phyloP scores from a whole-genome alignment of 2,797 vertebrate species.

The Ibycter americanus region DNA sequence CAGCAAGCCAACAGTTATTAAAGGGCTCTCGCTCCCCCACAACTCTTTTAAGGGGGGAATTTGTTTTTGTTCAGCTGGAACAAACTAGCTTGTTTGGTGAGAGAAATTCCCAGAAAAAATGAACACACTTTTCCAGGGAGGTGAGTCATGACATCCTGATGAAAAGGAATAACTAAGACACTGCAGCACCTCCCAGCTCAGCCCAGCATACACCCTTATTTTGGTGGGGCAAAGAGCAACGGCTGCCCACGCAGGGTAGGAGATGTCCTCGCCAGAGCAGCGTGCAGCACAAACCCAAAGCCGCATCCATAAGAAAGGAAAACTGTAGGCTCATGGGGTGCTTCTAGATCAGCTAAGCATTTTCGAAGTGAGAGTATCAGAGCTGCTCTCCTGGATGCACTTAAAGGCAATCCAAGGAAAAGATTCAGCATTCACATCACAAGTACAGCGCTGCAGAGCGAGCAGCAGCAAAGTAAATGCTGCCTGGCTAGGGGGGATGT shows the following conservation, averaged over 20 bases:
- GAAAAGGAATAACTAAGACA: constrained; percentile 46
- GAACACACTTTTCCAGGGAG: constrained; percentile 67
- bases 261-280: background rate
- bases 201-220: constrained; percentile 42
- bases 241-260: background rate
- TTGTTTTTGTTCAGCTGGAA: constrained; percentile 18
- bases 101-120: constrained; percentile 57
- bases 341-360: background rate
- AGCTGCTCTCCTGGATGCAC: background rate
- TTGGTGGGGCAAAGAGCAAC: background rate
- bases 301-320: background rate
- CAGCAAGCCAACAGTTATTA: background rate
- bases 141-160: constrained; percentile 57
- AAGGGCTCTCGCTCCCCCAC: background rate
- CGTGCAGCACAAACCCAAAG: background rate
- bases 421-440: background rate
- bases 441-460: background rate
- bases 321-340: background rate
- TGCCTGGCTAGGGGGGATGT: constrained; percentile 11
- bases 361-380: background rate
- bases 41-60: background rate
- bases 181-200: constrained; percentile 50
- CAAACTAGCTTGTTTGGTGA: constrained; percentile 11
- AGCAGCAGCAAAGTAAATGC: background rate
- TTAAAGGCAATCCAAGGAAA: background rate